Percentiles rank a stretch among this genome's conserved stretches.
These are phyloP conservation scores for Regulus satrapa DNA, from an alignment of 2,113 vertebrate species.

Conservation along the genomic window DNA sequence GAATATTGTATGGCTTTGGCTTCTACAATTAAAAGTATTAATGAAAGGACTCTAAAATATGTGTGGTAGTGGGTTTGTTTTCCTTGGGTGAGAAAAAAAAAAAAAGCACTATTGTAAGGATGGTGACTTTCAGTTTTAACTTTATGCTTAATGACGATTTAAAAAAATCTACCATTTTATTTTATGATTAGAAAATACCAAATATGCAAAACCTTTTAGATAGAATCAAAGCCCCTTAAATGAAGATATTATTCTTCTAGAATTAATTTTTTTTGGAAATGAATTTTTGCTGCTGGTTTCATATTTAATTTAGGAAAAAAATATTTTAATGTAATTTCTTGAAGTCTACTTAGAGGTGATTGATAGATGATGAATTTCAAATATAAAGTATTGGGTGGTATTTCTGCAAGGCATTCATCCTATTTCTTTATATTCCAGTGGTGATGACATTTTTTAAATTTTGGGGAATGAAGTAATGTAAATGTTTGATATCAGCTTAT, in stretches of 20 bases:
- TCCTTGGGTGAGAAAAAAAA: not conserved
- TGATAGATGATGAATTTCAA: conserved; percentile 5
- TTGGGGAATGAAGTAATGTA: not conserved
- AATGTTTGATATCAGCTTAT: not conserved
- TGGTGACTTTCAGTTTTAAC: conserved; percentile 6
- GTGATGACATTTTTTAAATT: not conserved
- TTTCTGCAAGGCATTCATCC: not conserved
- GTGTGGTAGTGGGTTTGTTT: not conserved
- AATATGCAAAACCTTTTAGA: not conserved
- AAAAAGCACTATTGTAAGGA: conserved; percentile 5
- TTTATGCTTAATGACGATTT: conserved; percentile 4
- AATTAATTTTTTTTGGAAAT: not conserved
- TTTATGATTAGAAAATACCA: not conserved
- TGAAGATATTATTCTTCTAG: not conserved
- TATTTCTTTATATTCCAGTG: not conserved
- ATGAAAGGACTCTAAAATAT: not conserved
- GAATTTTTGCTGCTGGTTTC: not conserved
- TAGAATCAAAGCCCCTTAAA: not conserved
- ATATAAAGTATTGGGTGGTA: not conserved
- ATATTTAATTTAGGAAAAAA: not conserved
- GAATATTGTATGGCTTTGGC: not conserved
- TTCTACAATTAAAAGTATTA: not conserved
- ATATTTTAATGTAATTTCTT: not conserved
- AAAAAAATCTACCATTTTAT: conserved; percentile 8
- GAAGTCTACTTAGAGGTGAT: not conserved